A percentile compares a stretch with the other conserved stretches of the same genome.
Evolutionary conservation across 1,140 invertebrate genomes (phyloP).

Genomic region (Druon quercuslanigerum): DNA sequence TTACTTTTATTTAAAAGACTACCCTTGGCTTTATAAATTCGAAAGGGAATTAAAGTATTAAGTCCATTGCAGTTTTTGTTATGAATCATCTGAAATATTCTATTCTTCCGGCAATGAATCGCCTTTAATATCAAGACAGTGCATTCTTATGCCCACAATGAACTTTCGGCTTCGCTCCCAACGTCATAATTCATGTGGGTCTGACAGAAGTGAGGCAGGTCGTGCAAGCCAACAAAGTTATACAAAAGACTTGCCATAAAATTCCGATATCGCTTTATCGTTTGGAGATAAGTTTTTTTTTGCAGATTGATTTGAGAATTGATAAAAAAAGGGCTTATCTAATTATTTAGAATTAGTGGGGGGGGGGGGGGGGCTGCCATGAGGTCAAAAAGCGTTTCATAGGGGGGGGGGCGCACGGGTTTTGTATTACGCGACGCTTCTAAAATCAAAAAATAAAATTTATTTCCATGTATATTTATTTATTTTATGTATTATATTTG

Average conservation of each 20-base stretch:
- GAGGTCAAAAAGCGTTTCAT: too few species aligned
- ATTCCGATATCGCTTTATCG: neutral
- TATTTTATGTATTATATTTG: too few species aligned
- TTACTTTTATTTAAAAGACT: neutral
- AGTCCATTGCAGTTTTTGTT: neutral
- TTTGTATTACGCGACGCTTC: too few species aligned
- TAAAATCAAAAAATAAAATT: too few species aligned
- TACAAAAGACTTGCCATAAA: conserved; percentile 42
- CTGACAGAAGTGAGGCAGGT: conserved; percentile 62
- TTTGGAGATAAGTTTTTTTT: neutral
- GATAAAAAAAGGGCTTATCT: neutral
- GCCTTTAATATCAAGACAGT: conserved; percentile 14
- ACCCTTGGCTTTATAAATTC: neutral
- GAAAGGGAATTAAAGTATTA: neutral
- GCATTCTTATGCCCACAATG: conserved; percentile 14
- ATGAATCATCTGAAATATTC: conserved; percentile 16
- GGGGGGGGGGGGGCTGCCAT: too few species aligned
- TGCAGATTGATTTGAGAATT: neutral
- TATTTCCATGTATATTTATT: too few species aligned
- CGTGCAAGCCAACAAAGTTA: conserved; percentile 53
- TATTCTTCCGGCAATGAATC: conserved; percentile 12
- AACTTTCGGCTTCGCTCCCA: conserved; percentile 12
- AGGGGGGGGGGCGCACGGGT: too few species aligned
- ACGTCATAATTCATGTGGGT: conserved; percentile 47
- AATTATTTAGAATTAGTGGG: too few species aligned